These are phyloP conservation scores for Petrophora chlorosata DNA, from an alignment of 2,888 invertebrate genomes.

Conservation along the genomic window DNA sequence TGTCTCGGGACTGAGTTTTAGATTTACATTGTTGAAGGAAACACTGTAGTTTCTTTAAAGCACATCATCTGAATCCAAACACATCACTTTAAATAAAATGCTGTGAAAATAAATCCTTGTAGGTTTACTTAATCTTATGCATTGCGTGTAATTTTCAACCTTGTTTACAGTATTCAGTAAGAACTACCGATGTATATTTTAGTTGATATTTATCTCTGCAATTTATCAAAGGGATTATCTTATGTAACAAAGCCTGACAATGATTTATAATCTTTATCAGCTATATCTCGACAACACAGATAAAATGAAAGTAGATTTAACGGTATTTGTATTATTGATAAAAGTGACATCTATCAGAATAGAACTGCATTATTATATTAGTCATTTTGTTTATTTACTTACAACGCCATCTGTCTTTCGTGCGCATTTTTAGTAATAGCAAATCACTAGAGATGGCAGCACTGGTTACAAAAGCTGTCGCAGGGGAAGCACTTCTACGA, in stretches of 20 bases:
- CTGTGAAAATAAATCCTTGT: not conserved
- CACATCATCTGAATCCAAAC: conserved; percentile 19
- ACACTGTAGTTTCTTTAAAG: no score
- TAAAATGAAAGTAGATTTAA: conserved; percentile 7
- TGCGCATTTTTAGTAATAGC: not conserved
- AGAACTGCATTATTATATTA: no score
- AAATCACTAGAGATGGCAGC: conserved; percentile 8
- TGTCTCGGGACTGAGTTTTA: conserved; percentile 1
- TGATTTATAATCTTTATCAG: conserved; percentile 6
- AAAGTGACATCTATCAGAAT: conserved; percentile 9
- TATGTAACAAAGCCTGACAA: conserved; percentile 5
- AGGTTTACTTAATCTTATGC: not conserved
- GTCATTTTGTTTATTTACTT: no score
- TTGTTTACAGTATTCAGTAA: not conserved
- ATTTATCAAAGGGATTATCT: conserved; percentile 18
- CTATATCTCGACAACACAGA: conserved; percentile 1
- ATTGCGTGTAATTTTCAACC: not conserved
- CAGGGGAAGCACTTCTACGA: conserved; percentile 12
- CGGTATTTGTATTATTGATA: not conserved
- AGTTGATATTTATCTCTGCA: not conserved
- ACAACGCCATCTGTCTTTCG: no score
- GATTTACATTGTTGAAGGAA: not conserved
- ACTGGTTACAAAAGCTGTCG: not conserved
- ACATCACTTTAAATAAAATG: conserved; percentile 12
- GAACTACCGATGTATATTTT: not conserved